These are phyloP conservation scores for Sebastolobus alascanus DNA, from an alignment of 2,797 vertebrate genomes.

Conservation along the genomic window DNA sequence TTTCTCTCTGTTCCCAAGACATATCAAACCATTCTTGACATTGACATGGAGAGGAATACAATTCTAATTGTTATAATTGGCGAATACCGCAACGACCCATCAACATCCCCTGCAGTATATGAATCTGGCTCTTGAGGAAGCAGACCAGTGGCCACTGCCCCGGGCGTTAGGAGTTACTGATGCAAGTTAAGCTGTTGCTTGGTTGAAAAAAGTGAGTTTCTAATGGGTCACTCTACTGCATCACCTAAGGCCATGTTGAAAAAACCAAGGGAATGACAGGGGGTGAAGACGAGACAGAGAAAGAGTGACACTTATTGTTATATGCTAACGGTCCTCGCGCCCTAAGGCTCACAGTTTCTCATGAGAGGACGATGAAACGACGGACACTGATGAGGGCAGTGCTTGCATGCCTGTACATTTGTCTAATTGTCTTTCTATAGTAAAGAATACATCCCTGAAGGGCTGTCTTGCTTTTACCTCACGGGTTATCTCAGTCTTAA, in stretches of 20 bases:
- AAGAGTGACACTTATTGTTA: constrained; percentile 70
- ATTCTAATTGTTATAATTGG: constrained; percentile 30
- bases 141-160: constrained; percentile 48
- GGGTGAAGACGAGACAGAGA: constrained; percentile 36
- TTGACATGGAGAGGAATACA: constrained; percentile 16
- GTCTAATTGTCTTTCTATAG: constrained; percentile 50
- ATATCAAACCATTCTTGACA: constrained; percentile 33
- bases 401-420: constrained; percentile 41
- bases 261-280: constrained; percentile 57
- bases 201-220: constrained; percentile 68
- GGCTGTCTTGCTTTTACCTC: constrained; percentile 27
- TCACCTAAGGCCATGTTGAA: constrained; percentile 70
- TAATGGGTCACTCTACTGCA: constrained; percentile 74
- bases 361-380: constrained; percentile 47
- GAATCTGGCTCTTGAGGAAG: constrained; percentile 34
- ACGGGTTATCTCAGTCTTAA: constrained; percentile 33
- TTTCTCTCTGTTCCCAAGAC: neutral
- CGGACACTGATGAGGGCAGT: constrained; percentile 41
- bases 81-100: constrained; percentile 1
- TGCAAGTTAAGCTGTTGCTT: constrained; percentile 71
- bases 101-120: constrained; percentile 18
- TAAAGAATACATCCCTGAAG: constrained; percentile 33
- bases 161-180: constrained; percentile 48
- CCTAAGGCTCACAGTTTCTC: constrained; percentile 63
- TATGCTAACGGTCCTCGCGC: constrained; percentile 49